Base-by-base conservation (phyloP, 2,797 vertebrate species). In the Falco concolor region DNA sequence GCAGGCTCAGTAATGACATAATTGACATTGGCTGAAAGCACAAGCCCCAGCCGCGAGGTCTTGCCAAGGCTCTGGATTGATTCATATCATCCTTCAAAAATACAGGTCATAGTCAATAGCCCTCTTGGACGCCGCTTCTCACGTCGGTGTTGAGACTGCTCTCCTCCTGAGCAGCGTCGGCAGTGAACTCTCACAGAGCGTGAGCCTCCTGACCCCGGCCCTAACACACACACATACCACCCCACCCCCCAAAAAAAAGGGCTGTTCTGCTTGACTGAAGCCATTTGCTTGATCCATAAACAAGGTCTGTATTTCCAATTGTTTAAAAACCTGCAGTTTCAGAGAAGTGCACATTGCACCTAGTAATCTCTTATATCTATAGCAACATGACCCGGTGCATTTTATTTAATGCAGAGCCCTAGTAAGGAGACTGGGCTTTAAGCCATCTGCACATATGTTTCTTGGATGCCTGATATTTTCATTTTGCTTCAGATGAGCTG, bases 1-100 rank as follows among this genome's bases (percentile, higher is more conserved):
- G 97, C 98, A 98, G 98, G 94, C 96, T 96, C 92, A 78, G 74
- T 96, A 97, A 98, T 97, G 97, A 98, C 98, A 98, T 98, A 97
- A 98, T 97, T 97, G 97, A 97, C 97, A 97, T 95, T 97, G 97
- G 97, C 96, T 97, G 95, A 96, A 96, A 94, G 95, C 91, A 73
- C 89, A 95, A 97, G 95, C 94, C 42, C 38, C 36, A 84, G 20
- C 89, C 19, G 64, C 5, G 49, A 95, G 88, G 89, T 42, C 93
- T 91, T 97, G 98, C 97, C 97, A 98, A 96, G 82, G 87, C 94
- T 95, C 94, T 89, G 92, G 86, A 90, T 91, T 92, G 92, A 98
- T 97, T 96, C 95, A 97, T 96, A 94, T 93, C 95, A 89, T 96
- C 96, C 96, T 96, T 95, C 91, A 96, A 79, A 97, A 92, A 82